Evolutionary conservation across 2,888 invertebrate species (phyloP).

Genomic region (Heteropelma amictum): DNA sequence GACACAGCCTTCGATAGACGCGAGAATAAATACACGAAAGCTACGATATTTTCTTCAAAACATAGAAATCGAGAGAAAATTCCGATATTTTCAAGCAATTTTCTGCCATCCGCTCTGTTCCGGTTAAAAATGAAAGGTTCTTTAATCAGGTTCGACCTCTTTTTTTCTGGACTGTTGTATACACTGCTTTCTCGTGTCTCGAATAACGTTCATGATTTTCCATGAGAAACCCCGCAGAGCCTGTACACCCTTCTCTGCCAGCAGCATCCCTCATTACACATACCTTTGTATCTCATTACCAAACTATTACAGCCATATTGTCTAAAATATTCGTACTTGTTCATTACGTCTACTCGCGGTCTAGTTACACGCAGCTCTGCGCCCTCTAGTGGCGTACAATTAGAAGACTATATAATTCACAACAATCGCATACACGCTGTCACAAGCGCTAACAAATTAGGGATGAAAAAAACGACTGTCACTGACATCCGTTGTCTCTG

Average conservation of each 20-base stretch:
- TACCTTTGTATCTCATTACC: no score
- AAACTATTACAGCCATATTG: no score
- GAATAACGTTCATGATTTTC: slow-evolving; percentile 17
- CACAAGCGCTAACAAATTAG: no score
- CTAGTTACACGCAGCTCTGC: neutral
- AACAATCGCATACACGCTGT: neutral
- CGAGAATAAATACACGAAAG: no score
- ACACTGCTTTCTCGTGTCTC: slow-evolving; percentile 42
- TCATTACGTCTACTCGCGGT: neutral
- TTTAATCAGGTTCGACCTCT: slow-evolving; percentile 3
- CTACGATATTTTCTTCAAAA: no score
- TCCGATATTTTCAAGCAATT: neutral
- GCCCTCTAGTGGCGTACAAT: neutral
- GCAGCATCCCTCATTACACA: slow-evolving; percentile 2
- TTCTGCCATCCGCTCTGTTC: neutral
- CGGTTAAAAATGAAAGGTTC: no score
- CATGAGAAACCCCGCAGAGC: neutral
- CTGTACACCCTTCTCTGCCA: neutral
- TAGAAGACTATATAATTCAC: slow-evolving; percentile 10
- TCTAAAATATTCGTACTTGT: neutral
- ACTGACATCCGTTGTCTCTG: no score
- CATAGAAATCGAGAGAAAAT: no score
- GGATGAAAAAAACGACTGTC: no score
- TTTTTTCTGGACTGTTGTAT: slow-evolving; percentile 14
- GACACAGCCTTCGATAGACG: no score